Evolutionary conservation across 2,888 invertebrate species (phyloP), one percentile per base, ranked within the genome.

Genomic region (Argyresthia albistria): DNA sequence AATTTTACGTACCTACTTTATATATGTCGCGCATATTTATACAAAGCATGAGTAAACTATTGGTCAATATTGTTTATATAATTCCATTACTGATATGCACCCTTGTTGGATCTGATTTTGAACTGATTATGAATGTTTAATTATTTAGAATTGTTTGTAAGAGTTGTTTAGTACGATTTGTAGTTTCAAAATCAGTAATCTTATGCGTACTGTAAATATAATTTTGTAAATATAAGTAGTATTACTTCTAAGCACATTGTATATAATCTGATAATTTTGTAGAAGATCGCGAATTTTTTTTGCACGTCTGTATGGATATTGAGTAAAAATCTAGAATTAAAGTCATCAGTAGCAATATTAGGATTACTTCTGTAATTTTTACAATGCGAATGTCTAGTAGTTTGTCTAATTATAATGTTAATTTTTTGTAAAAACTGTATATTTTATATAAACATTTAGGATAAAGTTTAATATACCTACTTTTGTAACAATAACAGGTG

Each of bases 401-500:
- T 63, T 63, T 62, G 67, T 66, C 59, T 70, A 65, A 69, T 66
- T 60, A 70, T 75, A 73, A 75, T 73, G 70, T 79, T 77, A 75
- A 74, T 77, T 77, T 55, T 72, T 75, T 84, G 81, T 83, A 84
- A 77, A 81, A 83, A 80, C 78, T 82, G 82, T 86, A 84, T 83
- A 84, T 82, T 81, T 81, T 79, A 73, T 76, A 77, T 78, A 76
- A 79, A 77, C 78, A 73, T 80, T 74, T 77, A 78, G 73, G 36
- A 16, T 74, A 67, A 73, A 73, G 70, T 76, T 75, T 68, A 49
- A 49, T 74, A 76, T 74, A 74, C 66, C 71, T 76, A 63, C 57
- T 62, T 65, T 64, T 77, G 75, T 77, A 76, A 73, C 73, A 73
- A 79, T 78, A 75, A 67, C 58, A 73, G 80, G 80, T 80, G 71